Evolutionary conservation across 2,888 invertebrate genomes (phyloP).

Genomic region (Acanthopleura granulata): DNA sequence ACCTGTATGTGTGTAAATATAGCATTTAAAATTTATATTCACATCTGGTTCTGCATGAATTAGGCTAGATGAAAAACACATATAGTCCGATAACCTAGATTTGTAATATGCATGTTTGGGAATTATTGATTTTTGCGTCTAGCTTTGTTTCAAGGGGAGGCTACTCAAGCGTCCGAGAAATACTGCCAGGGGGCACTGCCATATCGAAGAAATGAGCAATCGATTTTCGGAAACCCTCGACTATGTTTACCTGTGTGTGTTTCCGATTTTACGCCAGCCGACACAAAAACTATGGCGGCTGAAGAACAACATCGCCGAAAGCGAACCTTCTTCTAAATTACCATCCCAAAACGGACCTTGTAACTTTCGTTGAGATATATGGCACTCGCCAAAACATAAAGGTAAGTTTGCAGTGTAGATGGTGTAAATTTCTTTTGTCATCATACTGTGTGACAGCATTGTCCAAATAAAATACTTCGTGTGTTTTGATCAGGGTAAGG

Average conservation of each 20-base stretch:
- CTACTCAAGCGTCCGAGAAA: background rate
- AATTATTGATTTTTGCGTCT: no score
- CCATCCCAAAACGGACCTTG: background rate
- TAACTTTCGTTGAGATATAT: conserved; percentile 9
- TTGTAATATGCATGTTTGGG: no score
- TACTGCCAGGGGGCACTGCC: conserved; percentile 3
- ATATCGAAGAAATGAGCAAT: background rate
- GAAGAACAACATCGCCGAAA: conserved; percentile 16
- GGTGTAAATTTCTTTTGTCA: no score
- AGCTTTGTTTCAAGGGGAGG: background rate
- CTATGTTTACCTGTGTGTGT: background rate
- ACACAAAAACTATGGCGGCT: conserved; percentile 6
- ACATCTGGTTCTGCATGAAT: no score
- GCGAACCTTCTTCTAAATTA: conserved; percentile 3
- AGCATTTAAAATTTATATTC: no score
- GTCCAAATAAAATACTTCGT: no score
- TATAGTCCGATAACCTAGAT: no score
- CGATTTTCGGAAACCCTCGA: conserved; percentile 1
- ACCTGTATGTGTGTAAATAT: no score
- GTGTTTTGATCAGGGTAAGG: no score
- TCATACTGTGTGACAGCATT: no score
- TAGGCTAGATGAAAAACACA: no score
- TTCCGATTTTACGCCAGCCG: background rate
- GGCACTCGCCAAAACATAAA: background rate
- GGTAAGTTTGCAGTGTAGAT: background rate